phyloP scores from a whole-genome alignment of 2,113 vertebrate genomes.

The Pagrus major region DNA sequence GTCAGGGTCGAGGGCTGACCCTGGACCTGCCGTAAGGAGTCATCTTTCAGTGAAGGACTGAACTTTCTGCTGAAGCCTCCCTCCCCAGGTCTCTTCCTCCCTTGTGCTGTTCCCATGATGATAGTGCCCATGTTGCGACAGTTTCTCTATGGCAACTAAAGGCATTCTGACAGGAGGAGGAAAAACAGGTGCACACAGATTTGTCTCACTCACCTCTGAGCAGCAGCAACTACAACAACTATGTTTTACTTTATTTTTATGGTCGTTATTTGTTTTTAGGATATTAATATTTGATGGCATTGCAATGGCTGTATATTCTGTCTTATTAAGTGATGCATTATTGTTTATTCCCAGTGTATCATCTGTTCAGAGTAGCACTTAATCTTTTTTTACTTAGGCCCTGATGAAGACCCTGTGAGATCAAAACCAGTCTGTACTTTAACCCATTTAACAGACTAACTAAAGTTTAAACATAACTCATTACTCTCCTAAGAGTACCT shows the following conservation, averaged over 20 bases:
- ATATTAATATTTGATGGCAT: neutral
- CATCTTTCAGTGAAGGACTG: conserved; percentile 1
- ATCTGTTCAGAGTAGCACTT: too few relatives aligned
- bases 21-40: neutral
- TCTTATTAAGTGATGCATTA: neutral
- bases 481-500: too few relatives aligned
- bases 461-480: too few relatives aligned
- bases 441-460: too few relatives aligned
- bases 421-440: neutral
- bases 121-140: conserved; percentile 53
- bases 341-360: neutral
- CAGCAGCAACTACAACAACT: neutral
- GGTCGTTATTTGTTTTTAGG: too few relatives aligned
- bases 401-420: neutral
- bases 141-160: conserved; percentile 68
- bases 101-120: conserved; percentile 66
- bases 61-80: conserved; percentile 29
- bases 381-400: too few relatives aligned
- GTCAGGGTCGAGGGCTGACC: neutral
- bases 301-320: neutral
- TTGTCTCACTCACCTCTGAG: neutral
- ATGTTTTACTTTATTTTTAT: neutral
- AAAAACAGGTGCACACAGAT: conserved; percentile 58
- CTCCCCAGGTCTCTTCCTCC: conserved; percentile 58
- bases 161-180: conserved; percentile 36